Percentiles rank a stretch among this genome's conserved stretches.
Conservation (phyloP, 2,797 vertebrate species). For the Merluccius polli region DNA sequence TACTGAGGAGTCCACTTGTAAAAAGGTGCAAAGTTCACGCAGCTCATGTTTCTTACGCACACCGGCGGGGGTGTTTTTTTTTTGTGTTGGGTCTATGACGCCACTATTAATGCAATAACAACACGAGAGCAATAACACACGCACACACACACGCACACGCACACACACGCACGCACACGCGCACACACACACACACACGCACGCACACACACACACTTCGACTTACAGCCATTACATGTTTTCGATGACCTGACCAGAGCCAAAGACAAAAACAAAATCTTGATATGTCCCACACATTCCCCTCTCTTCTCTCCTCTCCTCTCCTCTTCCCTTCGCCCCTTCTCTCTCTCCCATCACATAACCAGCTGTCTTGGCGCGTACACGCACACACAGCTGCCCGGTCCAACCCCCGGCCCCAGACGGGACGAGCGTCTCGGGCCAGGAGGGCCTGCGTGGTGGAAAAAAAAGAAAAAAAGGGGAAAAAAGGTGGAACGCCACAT, state of each 20-base stretch:
- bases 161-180: no score
- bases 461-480: no score
- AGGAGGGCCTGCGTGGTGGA: constrained; percentile 27
- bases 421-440: constrained; percentile 30
- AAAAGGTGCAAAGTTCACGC: background rate
- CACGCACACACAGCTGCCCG: constrained; percentile 67
- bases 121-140: background rate
- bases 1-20: background rate
- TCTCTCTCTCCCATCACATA: constrained; percentile 52
- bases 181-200: background rate
- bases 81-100: background rate
- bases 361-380: constrained; percentile 73
- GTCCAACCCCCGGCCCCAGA: constrained; percentile 63
- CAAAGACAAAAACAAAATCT: constrained; percentile 50
- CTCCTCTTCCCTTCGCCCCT: constrained; percentile 8
- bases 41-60: no score
- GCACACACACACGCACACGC: background rate
- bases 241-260: constrained; percentile 31
- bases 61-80: background rate
- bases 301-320: constrained; percentile 26
- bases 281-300: constrained; percentile 58
- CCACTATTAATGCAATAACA: background rate
- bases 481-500: constrained; percentile 54
- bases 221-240: background rate
- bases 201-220: no score